Conservation (phyloP, 2,113 vertebrate species). For the Mastomys coucha region DNA sequence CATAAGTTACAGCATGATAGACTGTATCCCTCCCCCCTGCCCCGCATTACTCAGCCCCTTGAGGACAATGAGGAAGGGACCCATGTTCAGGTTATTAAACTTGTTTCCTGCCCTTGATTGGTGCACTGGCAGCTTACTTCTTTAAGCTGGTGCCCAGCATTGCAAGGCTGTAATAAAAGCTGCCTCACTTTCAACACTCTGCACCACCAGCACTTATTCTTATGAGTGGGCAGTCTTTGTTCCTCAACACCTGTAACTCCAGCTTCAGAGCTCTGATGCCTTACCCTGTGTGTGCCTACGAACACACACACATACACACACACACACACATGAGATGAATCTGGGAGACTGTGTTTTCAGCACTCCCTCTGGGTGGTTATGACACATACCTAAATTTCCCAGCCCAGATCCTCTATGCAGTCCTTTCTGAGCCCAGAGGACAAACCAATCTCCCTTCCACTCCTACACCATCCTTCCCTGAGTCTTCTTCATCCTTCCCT, state of each 20-base stretch:
- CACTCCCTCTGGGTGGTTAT: neutral
- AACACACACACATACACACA: neutral
- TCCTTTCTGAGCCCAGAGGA: neutral
- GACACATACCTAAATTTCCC: neutral
- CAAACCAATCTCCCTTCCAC: neutral
- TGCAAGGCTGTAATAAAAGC: neutral
- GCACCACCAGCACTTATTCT: neutral
- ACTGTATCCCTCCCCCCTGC: accelerated
- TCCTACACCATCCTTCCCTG: neutral
- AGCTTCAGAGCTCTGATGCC: neutral
- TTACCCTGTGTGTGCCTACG: neutral
- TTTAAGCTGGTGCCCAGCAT: neutral
- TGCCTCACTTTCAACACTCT: neutral
- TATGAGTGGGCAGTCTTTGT: neutral
- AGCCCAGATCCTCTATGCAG: neutral
- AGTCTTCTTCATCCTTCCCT: neutral
- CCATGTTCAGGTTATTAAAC: neutral
- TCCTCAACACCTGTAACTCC: neutral
- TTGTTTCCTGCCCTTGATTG: no score
- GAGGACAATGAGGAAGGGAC: neutral
- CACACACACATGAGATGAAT: neutral
- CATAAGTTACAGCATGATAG: neutral
- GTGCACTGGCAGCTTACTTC: no score
- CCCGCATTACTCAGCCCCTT: neutral
- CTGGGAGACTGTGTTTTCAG: neutral